These are phyloP conservation scores for Naja naja DNA, from an alignment of 2,113 vertebrate species.

Conservation along the genomic window DNA sequence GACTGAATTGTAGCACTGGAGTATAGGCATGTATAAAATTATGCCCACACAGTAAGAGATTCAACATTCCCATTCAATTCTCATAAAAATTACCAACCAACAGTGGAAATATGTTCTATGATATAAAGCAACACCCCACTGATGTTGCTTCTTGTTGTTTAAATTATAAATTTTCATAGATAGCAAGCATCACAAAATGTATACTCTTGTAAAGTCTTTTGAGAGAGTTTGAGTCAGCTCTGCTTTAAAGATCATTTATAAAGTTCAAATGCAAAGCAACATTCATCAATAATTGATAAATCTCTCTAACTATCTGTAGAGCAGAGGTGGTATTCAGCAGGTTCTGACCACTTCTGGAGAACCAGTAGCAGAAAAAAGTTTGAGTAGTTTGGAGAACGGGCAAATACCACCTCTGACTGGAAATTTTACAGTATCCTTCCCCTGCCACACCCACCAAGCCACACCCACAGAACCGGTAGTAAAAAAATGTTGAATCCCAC, in stretches of 20 bases:
- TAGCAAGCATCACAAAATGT: neutral
- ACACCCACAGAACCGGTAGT: too few species aligned
- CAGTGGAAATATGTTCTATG: neutral
- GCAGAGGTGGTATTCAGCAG: too few species aligned
- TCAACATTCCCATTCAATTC: neutral
- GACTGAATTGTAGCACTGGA: neutral
- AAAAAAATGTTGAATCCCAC: too few species aligned
- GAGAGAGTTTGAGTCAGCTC: neutral
- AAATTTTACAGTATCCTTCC: too few species aligned
- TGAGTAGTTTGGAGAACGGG: too few species aligned
- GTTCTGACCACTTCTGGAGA: too few species aligned
- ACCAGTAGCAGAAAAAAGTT: too few species aligned
- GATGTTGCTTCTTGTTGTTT: neutral
- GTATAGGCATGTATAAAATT: neutral
- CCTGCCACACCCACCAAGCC: too few species aligned
- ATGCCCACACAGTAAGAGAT: neutral
- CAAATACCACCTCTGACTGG: too few species aligned
- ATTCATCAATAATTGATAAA: neutral
- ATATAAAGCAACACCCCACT: neutral
- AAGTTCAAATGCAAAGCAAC: slow-evolving; percentile 6
- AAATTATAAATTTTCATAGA: neutral
- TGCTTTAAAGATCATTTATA: slow-evolving; percentile 12
- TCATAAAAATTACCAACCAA: neutral
- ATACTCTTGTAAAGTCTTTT: neutral
- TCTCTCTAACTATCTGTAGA: neutral